Evolutionary conservation across 2,888 invertebrate species (phyloP).

Genomic region (Frankliniella fusca): DNA sequence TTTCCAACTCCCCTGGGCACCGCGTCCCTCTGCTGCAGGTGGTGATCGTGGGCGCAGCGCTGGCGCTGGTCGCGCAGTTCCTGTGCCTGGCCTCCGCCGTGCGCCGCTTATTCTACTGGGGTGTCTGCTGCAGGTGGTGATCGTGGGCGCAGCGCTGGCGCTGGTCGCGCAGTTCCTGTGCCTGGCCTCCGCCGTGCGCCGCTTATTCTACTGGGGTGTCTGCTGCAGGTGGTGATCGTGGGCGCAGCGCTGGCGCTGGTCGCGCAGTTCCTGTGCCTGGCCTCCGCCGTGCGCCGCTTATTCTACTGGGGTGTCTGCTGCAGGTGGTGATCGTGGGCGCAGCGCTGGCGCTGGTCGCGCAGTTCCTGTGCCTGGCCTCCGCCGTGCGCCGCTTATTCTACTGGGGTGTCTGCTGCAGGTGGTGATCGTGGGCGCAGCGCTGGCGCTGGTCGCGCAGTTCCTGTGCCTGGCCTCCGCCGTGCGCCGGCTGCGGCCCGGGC

Average conservation of each 20-base stretch:
- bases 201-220: too few species aligned
- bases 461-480: slow-evolving; percentile 50
- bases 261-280: too few species aligned
- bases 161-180: too few species aligned
- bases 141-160: not conserved
- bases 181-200: not conserved
- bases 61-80: too few species aligned
- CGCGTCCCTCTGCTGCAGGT: too few species aligned
- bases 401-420: slow-evolving; percentile 40
- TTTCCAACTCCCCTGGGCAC: too few species aligned
- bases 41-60: too few species aligned
- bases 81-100: not conserved
- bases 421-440: slow-evolving; percentile 51
- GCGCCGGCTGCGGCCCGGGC: slow-evolving; percentile 50
- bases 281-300: not conserved
- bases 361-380: not conserved
- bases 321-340: too few species aligned
- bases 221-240: too few species aligned
- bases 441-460: slow-evolving; percentile 52
- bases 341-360: not conserved
- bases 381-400: not conserved
- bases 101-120: not conserved
- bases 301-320: too few species aligned
- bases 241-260: not conserved
- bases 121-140: too few species aligned